Conservation (phyloP, 92 coral and sea anemone species). For the Parazoanthus atlanticus region DNA sequence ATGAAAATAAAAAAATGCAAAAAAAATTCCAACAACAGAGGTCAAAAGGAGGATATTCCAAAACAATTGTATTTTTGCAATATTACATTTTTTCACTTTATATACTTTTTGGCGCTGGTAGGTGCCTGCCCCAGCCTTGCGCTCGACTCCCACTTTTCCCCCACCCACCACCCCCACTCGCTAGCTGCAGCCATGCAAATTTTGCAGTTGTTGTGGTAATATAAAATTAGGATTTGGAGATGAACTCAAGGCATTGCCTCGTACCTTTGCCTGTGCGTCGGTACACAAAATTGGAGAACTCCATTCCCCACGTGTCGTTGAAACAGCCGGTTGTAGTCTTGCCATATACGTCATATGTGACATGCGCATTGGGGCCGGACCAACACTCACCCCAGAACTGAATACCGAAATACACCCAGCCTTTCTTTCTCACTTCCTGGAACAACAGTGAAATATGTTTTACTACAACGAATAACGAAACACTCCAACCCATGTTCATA, state of each 20-base stretch:
- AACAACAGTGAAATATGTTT: neutral
- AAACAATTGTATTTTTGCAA: too few species aligned
- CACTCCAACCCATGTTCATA: too few species aligned
- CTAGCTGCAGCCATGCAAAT: too few species aligned
- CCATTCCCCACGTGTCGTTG: conserved; percentile 33
- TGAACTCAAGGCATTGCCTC: neutral
- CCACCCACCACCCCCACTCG: too few species aligned
- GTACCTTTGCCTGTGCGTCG: conserved; percentile 23
- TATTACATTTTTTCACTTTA: too few species aligned
- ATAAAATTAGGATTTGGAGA: neutral
- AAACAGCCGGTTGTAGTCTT: conserved; percentile 13
- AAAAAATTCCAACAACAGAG: too few species aligned
- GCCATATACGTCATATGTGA: conserved; percentile 8
- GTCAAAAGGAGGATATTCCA: too few species aligned
- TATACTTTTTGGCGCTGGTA: too few species aligned
- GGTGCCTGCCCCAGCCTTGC: too few species aligned
- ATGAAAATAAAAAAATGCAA: too few species aligned
- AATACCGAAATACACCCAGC: conserved; percentile 35
- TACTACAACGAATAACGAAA: too few species aligned
- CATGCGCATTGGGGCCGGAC: conserved; percentile 30
- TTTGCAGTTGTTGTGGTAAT: neutral
- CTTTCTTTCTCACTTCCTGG: conserved; percentile 26
- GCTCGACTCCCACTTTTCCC: too few species aligned
- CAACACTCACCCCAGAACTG: conserved; percentile 41
- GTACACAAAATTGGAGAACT: conserved; percentile 26